Percentiles rank a stretch among this genome's conserved stretches.
Evolutionary conservation across 2,888 invertebrate genomes (phyloP).

Genomic region (Stenodema calcarata): DNA sequence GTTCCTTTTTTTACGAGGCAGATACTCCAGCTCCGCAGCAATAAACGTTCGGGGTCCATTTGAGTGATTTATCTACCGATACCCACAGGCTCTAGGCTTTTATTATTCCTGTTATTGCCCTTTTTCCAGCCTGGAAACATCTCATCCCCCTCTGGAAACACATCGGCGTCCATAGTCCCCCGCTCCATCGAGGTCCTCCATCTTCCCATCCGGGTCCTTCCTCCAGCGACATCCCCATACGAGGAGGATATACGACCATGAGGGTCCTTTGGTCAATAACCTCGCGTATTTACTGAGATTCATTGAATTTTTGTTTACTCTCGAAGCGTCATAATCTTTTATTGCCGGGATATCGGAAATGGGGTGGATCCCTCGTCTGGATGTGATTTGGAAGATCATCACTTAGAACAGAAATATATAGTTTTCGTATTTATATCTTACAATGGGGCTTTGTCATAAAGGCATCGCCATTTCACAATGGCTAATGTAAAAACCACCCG

Average conservation of each 20-base stretch:
- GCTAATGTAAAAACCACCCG: too few species aligned
- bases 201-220: neutral
- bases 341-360: neutral
- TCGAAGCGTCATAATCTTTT: neutral
- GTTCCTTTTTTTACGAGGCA: constrained; percentile 26
- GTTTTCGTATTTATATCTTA: too few species aligned
- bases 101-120: constrained; percentile 47
- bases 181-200: neutral
- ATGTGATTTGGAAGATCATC: neutral
- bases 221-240: neutral
- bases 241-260: neutral
- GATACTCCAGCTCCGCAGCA: constrained; percentile 15
- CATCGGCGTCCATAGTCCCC: constrained; percentile 5
- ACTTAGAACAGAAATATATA: too few species aligned
- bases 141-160: constrained; percentile 14
- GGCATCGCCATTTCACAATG: too few species aligned
- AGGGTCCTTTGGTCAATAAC: neutral
- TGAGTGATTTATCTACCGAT: constrained; percentile 46
- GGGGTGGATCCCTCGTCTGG: neutral
- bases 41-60: constrained; percentile 46
- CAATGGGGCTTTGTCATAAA: too few species aligned
- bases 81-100: constrained; percentile 21
- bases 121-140: constrained; percentile 24
- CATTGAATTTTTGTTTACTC: constrained; percentile 29
- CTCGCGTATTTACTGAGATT: constrained; percentile 18